Conservation (phyloP, 2,113 vertebrate species). For the Pitta sordida region DNA sequence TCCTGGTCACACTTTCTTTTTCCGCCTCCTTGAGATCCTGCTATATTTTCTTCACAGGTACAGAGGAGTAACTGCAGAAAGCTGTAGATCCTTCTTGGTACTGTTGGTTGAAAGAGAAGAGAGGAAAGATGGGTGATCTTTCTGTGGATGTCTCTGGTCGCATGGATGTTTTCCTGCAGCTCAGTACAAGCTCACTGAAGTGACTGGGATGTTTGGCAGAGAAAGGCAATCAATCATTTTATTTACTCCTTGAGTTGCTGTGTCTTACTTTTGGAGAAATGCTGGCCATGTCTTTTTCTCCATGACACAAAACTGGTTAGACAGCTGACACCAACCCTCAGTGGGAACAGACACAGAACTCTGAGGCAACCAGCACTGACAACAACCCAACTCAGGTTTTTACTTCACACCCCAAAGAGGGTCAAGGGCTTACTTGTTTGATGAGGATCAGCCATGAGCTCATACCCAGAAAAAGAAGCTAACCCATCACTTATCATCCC, state of each 20-base stretch:
- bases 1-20: background rate
- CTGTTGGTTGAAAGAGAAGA: background rate
- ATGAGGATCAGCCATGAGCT: background rate
- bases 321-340: fast-evolving
- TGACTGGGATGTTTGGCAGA: background rate
- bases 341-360: background rate
- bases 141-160: background rate
- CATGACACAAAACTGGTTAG: fast-evolving
- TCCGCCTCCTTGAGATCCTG: background rate
- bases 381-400: background rate
- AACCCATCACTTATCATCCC: fast-evolving
- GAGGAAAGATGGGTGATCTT: background rate
- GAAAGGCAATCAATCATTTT: background rate
- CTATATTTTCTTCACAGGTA: background rate
- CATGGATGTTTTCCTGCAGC: background rate
- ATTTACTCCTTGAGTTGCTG: background rate
- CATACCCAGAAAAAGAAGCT: background rate
- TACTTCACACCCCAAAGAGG: background rate
- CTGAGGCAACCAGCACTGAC: background rate
- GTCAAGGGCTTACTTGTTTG: fast-evolving
- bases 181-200: background rate
- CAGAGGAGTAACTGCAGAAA: background rate
- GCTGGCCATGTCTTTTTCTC: background rate
- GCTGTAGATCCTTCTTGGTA: background rate
- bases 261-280: background rate